Percentiles rank a stretch among this genome's conserved stretches.
Evolutionary conservation across 2,797 vertebrate genomes (phyloP).

Genomic region (Spatula clypeata): DNA sequence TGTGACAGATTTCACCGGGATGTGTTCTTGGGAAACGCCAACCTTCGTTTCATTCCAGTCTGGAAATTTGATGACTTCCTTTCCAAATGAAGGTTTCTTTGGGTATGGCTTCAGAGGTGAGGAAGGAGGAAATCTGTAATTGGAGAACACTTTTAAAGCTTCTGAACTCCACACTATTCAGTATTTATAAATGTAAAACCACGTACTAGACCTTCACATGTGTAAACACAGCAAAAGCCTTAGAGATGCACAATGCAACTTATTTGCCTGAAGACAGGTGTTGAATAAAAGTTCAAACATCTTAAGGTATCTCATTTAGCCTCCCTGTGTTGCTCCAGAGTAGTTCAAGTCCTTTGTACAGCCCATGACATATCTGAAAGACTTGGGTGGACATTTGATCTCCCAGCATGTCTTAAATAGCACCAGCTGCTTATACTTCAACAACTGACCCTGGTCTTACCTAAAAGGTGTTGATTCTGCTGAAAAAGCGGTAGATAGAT

Average conservation of each 20-base stretch:
- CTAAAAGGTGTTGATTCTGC: not conserved
- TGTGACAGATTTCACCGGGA: conserved; percentile 84
- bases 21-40: conserved; percentile 82
- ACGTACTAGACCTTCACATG: not conserved
- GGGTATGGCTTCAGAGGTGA: conserved; percentile 94
- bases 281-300: not conserved
- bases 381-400: not conserved
- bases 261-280: not conserved
- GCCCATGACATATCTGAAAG: not conserved
- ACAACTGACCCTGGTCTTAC: not conserved
- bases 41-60: conserved; percentile 89
- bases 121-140: conserved; percentile 89
- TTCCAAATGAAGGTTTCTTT: conserved; percentile 80
- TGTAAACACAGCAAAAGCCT: not conserved
- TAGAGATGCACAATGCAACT: not conserved
- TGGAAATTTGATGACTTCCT: conserved; percentile 90
- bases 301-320: not conserved
- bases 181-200: not conserved
- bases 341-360: not conserved
- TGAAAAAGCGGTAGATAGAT: not conserved
- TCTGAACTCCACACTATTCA: not conserved
- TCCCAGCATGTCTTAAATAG: not conserved
- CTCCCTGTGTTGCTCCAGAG: not conserved
- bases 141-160: conserved; percentile 36
- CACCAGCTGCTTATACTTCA: not conserved